Evolutionary conservation across 2,113 vertebrate species (phyloP), one percentile per base, ranked within the genome.

Genomic region (Pachypanchax playfairii): DNA sequence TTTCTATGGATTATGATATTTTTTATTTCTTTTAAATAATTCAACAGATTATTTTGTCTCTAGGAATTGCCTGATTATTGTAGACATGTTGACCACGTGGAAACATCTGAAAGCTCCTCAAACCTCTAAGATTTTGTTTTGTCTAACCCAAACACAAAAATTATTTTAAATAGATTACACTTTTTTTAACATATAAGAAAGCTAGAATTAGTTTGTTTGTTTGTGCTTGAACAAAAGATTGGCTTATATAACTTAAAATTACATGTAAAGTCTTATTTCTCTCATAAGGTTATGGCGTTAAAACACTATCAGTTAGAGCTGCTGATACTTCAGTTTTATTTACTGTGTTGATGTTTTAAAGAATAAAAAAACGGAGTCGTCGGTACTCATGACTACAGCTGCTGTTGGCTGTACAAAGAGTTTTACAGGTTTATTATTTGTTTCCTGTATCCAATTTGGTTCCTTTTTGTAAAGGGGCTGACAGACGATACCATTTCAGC

Each of bases 381-480:
- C 17, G 3, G 9, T 1, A 14, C 2, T 14, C 15, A 39, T 6
- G 15, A 39, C 36, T 39, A 39, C 14, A 5, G 8, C 15, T 39
- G 17, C 7, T 41, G 18, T 20, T 42, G 20, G n/a, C 39, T 9
- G 39, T 18, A 20, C n/a, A 43, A 17, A 24, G 22, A 12, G 25
- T 17, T 70, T 76, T 55, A 55, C 22, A 50, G 35, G 42, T 77
- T 68, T 53, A 56, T 65, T 31, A 64, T 80, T 77, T 76, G 69
- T 87, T 93, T 91, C 90, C 89, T 89, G 83, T 86, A 74, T 90
- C 85, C 87, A 86, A 82, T 65, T 84, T 77, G 85, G 83, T 88
- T 89, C 85, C 82, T 82, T 88, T 86, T 82, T 82, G 85, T 87
- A 70, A 64, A 83, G 65, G 89, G 80, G 84, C 86, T 77, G 85